These are phyloP conservation scores for Apeira syringaria DNA, from an alignment of 2,888 invertebrate species.

Conservation along the genomic window DNA sequence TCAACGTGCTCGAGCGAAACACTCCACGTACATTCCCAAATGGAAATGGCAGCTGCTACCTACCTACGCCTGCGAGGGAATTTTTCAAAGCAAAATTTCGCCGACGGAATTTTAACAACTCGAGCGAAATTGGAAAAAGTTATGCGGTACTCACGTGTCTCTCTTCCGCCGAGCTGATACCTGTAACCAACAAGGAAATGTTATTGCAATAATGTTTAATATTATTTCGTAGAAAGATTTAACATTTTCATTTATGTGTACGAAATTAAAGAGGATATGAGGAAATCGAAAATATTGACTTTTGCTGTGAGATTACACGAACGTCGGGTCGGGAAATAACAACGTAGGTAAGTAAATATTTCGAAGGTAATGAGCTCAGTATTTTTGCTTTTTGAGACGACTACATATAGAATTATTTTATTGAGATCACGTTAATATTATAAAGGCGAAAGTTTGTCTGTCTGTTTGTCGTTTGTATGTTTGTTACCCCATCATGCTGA, in stretches of 20 bases:
- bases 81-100: constrained; percentile 71
- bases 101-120: constrained; percentile 66
- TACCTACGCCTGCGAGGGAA: constrained; percentile 54
- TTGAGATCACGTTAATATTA: too few species aligned
- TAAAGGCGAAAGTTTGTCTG: too few species aligned
- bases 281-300: constrained; percentile 23
- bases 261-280: constrained; percentile 18
- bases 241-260: constrained; percentile 13
- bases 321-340: constrained; percentile 10
- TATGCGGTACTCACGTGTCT: constrained; percentile 77
- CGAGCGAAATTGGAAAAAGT: constrained; percentile 60
- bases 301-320: constrained; percentile 12
- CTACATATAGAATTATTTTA: background rate
- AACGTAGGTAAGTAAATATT: constrained; percentile 11
- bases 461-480: too few species aligned
- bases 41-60: constrained; percentile 67
- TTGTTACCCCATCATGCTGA: too few species aligned
- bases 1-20: constrained; percentile 81
- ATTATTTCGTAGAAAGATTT: constrained; percentile 18
- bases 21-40: constrained; percentile 74
- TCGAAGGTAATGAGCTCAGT: constrained; percentile 14
- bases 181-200: constrained; percentile 52
- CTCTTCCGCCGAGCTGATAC: constrained; percentile 81
- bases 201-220: constrained; percentile 24
- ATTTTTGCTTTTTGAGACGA: constrained; percentile 8